Base-by-base conservation (phyloP, 2,888 invertebrate genomes). In the Dysmachus trigonus region DNA sequence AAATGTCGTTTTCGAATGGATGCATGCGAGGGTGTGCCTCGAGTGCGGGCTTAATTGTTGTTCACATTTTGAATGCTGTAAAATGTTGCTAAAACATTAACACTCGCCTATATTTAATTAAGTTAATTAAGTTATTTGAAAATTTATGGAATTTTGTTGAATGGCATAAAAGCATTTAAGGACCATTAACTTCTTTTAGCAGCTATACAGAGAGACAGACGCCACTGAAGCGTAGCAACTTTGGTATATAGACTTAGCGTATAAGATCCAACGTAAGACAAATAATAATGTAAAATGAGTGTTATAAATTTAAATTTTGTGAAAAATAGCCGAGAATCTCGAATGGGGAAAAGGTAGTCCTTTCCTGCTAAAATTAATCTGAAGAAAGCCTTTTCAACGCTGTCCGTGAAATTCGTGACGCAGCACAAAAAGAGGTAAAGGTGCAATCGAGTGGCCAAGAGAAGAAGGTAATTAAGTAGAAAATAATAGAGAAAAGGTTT, bases 401-500 rank as follows among this genome's bases (percentile, higher is more conserved):
- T 15, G 33, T 72, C 35, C 72, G 22, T 38, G 41, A 72, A 72
- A 18, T 72, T 72, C 72, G 72, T 83, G 72, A 83, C 38, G 53
- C 30, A 82, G 62, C 62, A 71, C 22, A 62, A 83, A 83, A 18
- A 38, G 72, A 38, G 72, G 27, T 83, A 72, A 41, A 22, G 27
- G 71, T 71, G 41, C 41, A 41, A 72, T 71, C 83, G 71, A 72
- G 83, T 62, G 41, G 72, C 38, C 27, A 41, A 38, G 62, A 62
- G 13, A 51, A 71, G 81, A 51, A 71, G 81, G 83, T 83, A 83
- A 83, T 83, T 83, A 83, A 83, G 72, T 83, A 72, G 72, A 71
- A 83, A 72, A 83, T 83, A 83, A 83, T 83, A 83, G 72, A 71
- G 72, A 72, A 83, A 72, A 83, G 38, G 72, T 81, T 53, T 83